phyloP scores from a whole-genome alignment of 2,113 vertebrate genomes.

The Acinonyx jubatus region DNA sequence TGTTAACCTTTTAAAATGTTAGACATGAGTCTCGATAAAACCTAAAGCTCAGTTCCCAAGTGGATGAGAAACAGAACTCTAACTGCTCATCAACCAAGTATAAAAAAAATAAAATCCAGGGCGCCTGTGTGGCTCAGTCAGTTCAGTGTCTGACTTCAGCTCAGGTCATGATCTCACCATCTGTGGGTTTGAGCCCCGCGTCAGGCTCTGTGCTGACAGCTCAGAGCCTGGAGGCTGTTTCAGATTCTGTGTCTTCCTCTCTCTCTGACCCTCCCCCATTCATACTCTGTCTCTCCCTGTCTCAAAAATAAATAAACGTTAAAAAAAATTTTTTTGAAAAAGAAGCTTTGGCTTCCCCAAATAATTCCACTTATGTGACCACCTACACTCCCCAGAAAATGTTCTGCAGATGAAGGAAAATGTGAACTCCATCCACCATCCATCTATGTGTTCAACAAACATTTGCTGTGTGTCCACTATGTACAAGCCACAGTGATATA shows the following conservation, averaged over 20 bases:
- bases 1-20: slow-evolving; percentile 43
- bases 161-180: too few species aligned
- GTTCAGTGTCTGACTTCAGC: fast-evolving
- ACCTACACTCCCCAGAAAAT: neutral
- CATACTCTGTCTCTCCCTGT: too few species aligned
- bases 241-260: too few species aligned
- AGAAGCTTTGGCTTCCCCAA: neutral
- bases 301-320: too few species aligned
- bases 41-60: slow-evolving; percentile 4
- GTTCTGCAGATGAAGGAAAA: neutral
- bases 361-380: neutral
- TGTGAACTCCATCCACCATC: neutral
- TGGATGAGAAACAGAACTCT: neutral
- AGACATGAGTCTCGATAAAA: slow-evolving; percentile 32
- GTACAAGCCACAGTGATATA: neutral
- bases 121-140: too few species aligned
- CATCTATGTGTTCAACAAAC: neutral
- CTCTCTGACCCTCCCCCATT: too few species aligned
- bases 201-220: too few species aligned
- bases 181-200: too few species aligned
- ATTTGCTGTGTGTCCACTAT: neutral
- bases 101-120: neutral
- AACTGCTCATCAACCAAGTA: neutral
- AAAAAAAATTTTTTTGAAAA: too few species aligned
- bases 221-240: too few species aligned